These are phyloP conservation scores for Glossosoma conforme DNA, from an alignment of 1,140 invertebrate genomes.

Conservation along the genomic window DNA sequence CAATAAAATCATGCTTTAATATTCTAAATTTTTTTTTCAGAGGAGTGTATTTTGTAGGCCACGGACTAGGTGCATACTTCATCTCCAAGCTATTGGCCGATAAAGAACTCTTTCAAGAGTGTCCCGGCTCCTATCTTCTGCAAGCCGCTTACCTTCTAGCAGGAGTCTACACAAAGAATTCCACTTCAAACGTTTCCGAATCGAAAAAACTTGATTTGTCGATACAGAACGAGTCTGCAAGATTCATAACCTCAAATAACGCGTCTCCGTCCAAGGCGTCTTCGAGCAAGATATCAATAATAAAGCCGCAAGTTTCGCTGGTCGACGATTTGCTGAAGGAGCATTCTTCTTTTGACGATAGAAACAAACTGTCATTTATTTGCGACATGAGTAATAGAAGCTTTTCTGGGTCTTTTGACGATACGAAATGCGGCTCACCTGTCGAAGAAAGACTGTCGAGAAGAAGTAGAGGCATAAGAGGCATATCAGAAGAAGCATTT, in stretches of 20 bases:
- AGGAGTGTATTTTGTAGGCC: slow-evolving; percentile 24
- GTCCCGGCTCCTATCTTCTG: slow-evolving; percentile 6
- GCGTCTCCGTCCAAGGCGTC: too few species aligned
- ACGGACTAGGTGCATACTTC: slow-evolving; percentile 21
- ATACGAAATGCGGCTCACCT: neutral
- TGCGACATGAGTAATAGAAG: slow-evolving; percentile 10
- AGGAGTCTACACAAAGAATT: slow-evolving; percentile 15
- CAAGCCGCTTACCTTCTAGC: slow-evolving; percentile 22
- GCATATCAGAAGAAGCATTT: slow-evolving; percentile 8
- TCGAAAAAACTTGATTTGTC: too few species aligned
- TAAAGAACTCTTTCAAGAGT: slow-evolving; percentile 14
- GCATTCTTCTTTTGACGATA: slow-evolving; percentile 11
- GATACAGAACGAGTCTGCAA: too few species aligned
- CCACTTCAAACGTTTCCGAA: too few species aligned
- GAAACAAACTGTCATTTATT: slow-evolving; percentile 15
- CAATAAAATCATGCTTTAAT: too few species aligned
- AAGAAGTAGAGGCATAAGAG: slow-evolving; percentile 1
- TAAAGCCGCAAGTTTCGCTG: neutral
- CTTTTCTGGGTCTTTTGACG: slow-evolving; percentile 2
- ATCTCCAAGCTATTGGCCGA: slow-evolving; percentile 18
- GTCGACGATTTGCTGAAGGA: slow-evolving; percentile 8
- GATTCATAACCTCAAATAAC: too few species aligned
- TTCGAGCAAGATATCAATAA: too few species aligned
- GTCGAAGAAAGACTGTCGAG: too few species aligned
- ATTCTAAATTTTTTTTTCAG: slow-evolving; percentile 22